Evolutionary conservation across 2,888 invertebrate species (phyloP), one percentile per base, ranked within the genome.

Genomic region (Folsomia manolachei): DNA sequence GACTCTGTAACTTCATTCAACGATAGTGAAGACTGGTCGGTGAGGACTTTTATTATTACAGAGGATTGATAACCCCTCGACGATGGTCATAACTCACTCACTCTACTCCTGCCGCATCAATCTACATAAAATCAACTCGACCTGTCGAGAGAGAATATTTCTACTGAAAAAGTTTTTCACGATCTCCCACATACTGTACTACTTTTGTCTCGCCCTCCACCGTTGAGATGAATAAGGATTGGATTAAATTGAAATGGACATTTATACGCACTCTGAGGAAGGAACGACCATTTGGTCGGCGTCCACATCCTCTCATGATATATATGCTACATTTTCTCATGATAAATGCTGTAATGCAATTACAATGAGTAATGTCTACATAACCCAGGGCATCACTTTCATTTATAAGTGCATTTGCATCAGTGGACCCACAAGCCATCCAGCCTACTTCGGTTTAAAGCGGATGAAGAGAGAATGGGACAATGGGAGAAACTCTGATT

Each of bases 401-500:
- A 4, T 9, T 39, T 39, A 39, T 4, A 39, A 39, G 7, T 39
- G 39, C 39, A 39, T 39, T 39, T 39, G 39, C 39, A 39, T 14
- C 39, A 39, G n/a, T n/a, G n/a, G n/a, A n/a, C n/a, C n/a, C n/a
- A n/a, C n/a, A n/a, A n/a, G n/a, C n/a, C n/a, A n/a, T n/a, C n/a
- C n/a, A n/a, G n/a, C n/a, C n/a, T n/a, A n/a, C n/a, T n/a, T n/a
- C n/a, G n/a, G n/a, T n/a, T n/a, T n/a, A n/a, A n/a, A n/a, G n/a
- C n/a, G 14, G 39, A 39, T 4, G 14, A 14, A 39, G 39, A 39
- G 39, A 39, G 14, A 39, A 39, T 4, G 7, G 39, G 4, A 39
- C 39, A 39, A 39, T 14, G 39, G 25, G 24, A 69, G 69, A 69
- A 62, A 51, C 69, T 70, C 39, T 39, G 39, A 72, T 75, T 77